A percentile compares a stretch with the other conserved stretches of the same genome.
phyloP scores from a whole-genome alignment of 2,888 invertebrate species.

The Plebejus anna region DNA sequence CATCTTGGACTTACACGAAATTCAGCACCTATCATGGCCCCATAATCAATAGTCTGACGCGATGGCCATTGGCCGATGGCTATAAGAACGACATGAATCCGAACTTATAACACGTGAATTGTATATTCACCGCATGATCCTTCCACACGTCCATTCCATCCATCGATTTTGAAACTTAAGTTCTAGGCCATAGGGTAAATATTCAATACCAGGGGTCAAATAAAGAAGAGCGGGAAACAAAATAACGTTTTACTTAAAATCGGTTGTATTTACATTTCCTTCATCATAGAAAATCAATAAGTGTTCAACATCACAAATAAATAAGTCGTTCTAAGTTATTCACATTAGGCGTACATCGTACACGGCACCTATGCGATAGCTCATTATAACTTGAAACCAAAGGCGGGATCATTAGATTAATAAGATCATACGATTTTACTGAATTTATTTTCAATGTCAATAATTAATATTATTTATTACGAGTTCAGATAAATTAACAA shows the following conservation, averaged over 20 bases:
- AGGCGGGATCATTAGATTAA: constrained; percentile 69
- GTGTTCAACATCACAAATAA: constrained; percentile 80
- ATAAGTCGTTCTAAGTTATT: constrained; percentile 78
- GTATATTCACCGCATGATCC: constrained; percentile 7
- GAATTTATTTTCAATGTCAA: constrained; percentile 60
- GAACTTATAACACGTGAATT: not conserved
- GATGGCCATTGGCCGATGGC: not conserved
- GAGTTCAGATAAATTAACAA: constrained; percentile 26
- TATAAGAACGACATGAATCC: not conserved
- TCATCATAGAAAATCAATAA: constrained; percentile 78
- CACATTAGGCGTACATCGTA: constrained; percentile 72
- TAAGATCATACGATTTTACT: constrained; percentile 55
- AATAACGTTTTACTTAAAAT: constrained; percentile 79
- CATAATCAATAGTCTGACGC: constrained; percentile 20
- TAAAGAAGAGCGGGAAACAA: constrained; percentile 75
- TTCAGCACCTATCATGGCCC: constrained; percentile 11
- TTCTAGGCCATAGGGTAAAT: constrained; percentile 4
- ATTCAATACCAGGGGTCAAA: constrained; percentile 51
- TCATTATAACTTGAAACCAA: constrained; percentile 70
- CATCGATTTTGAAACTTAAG: constrained; percentile 3
- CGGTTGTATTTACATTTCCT: constrained; percentile 80
- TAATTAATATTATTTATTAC: constrained; percentile 44
- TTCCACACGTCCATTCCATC: not conserved
- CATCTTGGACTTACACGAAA: not conserved
- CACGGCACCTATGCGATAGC: constrained; percentile 65